Evolutionary conservation across 2,888 invertebrate genomes (phyloP).

Genomic region (Platerodrilus igneus): DNA sequence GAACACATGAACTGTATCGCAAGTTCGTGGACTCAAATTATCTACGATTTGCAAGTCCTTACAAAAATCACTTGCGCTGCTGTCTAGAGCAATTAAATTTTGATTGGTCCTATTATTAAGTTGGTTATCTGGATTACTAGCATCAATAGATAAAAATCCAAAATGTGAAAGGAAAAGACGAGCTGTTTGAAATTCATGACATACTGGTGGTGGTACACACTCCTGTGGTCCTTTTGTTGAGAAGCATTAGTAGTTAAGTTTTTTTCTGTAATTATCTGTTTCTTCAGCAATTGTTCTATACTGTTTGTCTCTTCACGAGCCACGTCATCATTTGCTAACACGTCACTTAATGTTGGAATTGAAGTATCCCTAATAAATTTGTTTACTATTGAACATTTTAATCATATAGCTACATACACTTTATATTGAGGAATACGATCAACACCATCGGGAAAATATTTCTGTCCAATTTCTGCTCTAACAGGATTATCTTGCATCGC

Average conservation of each 20-base stretch:
- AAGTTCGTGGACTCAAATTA: conserved; percentile 78
- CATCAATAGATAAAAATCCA: conserved; percentile 73
- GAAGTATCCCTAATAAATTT: conserved; percentile 70
- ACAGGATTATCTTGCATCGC: conserved; percentile 69
- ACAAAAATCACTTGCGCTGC: conserved; percentile 64
- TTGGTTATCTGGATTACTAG: no score
- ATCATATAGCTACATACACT: conserved; percentile 57
- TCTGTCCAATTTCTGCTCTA: conserved; percentile 64
- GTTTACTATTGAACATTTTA: not conserved
- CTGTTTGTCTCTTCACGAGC: conserved; percentile 55
- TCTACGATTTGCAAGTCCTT: conserved; percentile 79
- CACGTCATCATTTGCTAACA: conserved; percentile 56
- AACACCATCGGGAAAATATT: conserved; percentile 75
- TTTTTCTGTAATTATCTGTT: conserved; percentile 55
- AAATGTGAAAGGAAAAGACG: conserved; percentile 93
- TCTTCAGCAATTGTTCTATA: conserved; percentile 67
- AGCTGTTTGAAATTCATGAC: conserved; percentile 93
- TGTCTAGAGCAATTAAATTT: conserved; percentile 69
- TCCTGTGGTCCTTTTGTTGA: conserved; percentile 59
- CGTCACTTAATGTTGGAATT: conserved; percentile 81
- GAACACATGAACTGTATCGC: conserved; percentile 91
- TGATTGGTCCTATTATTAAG: conserved; percentile 43
- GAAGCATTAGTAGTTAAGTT: conserved; percentile 35
- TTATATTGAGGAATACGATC: conserved; percentile 75
- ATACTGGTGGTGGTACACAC: conserved; percentile 73